These are phyloP conservation scores for Escarpia spicata DNA, from an alignment of 2,888 invertebrate species.

Conservation along the genomic window DNA sequence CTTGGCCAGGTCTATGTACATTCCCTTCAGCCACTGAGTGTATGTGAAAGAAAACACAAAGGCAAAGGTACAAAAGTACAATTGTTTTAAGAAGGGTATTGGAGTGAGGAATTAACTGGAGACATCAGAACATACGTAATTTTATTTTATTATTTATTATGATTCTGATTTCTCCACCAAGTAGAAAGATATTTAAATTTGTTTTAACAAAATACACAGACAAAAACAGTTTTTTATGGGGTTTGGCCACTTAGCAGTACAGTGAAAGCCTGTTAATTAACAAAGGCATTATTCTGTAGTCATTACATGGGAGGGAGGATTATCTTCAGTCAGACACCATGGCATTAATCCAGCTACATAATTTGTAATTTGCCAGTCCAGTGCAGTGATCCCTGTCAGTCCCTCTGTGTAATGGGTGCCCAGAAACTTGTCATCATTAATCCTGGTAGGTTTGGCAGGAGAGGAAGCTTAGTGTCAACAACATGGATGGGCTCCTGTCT, in stretches of 20 bases:
- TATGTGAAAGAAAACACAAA: neutral
- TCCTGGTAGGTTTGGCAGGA: neutral
- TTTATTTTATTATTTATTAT: neutral
- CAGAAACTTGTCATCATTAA: neutral
- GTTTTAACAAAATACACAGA: neutral
- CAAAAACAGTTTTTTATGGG: neutral
- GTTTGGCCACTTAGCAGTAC: neutral
- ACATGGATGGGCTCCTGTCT: neutral
- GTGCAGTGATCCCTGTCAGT: neutral
- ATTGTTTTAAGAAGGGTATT: neutral
- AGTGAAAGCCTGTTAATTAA: neutral
- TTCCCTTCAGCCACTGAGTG: neutral
- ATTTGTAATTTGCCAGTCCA: neutral
- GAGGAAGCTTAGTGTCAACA: conserved; percentile 1
- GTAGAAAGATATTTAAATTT: neutral
- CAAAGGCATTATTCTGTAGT: neutral
- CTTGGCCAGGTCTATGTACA: neutral
- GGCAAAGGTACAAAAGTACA: neutral
- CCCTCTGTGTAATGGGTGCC: neutral
- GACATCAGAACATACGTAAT: neutral
- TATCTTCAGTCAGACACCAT: too few species aligned
- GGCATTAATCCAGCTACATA: too few species aligned
- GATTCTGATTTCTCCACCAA: neutral
- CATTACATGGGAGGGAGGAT: neutral
- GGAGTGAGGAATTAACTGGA: neutral